Evolutionary conservation across 2,888 invertebrate genomes (phyloP).

Genomic region (Nephrotoma flavescens): DNA sequence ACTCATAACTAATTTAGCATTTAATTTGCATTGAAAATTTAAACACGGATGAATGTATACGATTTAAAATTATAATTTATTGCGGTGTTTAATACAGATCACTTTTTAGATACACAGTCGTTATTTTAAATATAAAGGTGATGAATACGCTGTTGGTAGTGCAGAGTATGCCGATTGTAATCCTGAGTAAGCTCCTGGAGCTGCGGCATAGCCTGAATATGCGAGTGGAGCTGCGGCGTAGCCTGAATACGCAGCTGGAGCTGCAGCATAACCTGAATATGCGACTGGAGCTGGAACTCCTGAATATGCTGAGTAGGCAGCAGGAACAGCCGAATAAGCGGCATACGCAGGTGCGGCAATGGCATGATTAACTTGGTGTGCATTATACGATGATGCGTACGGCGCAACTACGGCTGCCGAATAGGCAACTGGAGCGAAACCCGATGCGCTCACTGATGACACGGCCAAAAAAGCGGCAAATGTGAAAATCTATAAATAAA

Average conservation of each 20-base stretch:
- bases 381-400: slow-evolving; percentile 60
- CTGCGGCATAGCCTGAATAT: background rate
- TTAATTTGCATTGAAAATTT: background rate
- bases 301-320: slow-evolving; percentile 22
- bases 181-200: background rate
- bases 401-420: slow-evolving; percentile 40
- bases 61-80: background rate
- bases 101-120: background rate
- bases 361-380: slow-evolving; percentile 60
- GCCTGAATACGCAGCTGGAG: slow-evolving; percentile 19
- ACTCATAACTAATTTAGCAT: background rate
- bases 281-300: slow-evolving; percentile 17
- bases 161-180: slow-evolving; percentile 9
- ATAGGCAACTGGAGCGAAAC: slow-evolving; percentile 28
- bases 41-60: background rate
- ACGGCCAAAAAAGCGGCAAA: background rate
- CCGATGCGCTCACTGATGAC: slow-evolving; percentile 22
- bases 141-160: slow-evolving; percentile 8
- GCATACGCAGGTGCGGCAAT: slow-evolving; percentile 42
- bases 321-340: background rate
- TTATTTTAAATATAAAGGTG: slow-evolving; percentile 8
- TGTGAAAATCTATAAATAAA: background rate
- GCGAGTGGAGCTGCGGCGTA: background rate
- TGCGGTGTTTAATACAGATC: background rate
- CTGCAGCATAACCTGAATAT: slow-evolving; percentile 10